Base-by-base conservation (phyloP, 1,140 invertebrate species). In the Latrodectus geometricus region DNA sequence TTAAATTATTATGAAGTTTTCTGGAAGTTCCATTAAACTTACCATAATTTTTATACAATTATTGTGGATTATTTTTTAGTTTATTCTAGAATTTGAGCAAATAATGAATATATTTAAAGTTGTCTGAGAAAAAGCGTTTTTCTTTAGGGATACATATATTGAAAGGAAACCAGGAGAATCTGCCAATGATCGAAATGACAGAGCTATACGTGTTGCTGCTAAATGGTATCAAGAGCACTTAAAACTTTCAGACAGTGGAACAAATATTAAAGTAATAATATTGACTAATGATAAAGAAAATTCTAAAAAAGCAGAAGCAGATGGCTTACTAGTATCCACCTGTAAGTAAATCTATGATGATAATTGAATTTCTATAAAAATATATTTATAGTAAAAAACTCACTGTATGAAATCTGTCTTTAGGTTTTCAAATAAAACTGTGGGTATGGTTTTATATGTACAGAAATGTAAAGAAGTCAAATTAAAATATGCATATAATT, bases 141-240 rank as follows among this genome's bases (percentile, higher is more conserved):
- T 20, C 52, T 78, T 78, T 88, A 98, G 96, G 89, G 95, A 97
- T 81, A 98, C 97, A 15, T 98, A 96, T 91, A 92, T 97, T 8
- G 95, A 97, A 90, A 92, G 97, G 88, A 91, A 95, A 77, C 93
- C 94, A 52, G 94, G 94, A 50, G 97, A 99, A 92, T 94, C 94
- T 54, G 91, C 93, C 69, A 98, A 99, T 92, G 97, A 98, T 90
- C 93, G 97, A 89, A 99, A 98, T 93, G 97, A 98, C 90, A 92
- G 97, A 90, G 96, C 96, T 20, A 97, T 99, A 88, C 92, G 97
- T 74, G 91, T 93, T 88, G 95, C 96, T 54, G 93, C 94, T 54
- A 91, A 93, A 50, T 99, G 97, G 97, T 98, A 98, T 90, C 93
- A 94, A 73, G 90, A 92, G 23, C 94, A 94, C 90, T 90, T 93